These are phyloP conservation scores for Erpornis zantholeuca DNA, from an alignment of 2,113 vertebrate species.

Conservation along the genomic window DNA sequence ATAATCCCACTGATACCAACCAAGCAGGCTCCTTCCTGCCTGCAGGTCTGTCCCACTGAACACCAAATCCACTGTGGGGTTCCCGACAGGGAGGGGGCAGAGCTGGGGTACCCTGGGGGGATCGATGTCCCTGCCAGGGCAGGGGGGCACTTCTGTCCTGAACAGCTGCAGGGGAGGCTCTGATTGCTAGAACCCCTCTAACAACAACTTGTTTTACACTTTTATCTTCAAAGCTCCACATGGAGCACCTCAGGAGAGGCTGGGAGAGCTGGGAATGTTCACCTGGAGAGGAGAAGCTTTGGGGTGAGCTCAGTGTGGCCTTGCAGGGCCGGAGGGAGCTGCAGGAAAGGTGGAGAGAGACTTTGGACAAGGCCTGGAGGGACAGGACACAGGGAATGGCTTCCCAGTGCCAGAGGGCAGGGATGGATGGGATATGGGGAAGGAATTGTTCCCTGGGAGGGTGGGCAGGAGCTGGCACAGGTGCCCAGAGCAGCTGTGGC, in stretches of 20 bases:
- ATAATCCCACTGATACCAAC: neutral
- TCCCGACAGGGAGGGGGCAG: neutral
- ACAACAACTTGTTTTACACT: neutral
- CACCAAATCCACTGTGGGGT: too few relatives aligned
- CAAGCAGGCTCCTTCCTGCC: neutral
- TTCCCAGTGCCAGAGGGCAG: neutral
- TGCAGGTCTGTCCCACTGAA: neutral
- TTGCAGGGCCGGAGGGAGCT: neutral
- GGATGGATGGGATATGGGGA: rapidly evolving
- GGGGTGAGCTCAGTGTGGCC: neutral
- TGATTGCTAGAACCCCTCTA: neutral
- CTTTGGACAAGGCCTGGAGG: neutral
- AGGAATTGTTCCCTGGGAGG: neutral
- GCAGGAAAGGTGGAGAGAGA: neutral
- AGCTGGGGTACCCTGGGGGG: neutral
- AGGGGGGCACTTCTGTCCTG: neutral
- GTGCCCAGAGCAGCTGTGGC: neutral
- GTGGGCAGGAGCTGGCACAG: neutral
- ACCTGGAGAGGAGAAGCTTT: neutral
- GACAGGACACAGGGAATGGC: neutral
- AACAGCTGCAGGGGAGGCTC: neutral
- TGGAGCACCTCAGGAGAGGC: neutral
- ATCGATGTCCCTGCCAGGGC: neutral
- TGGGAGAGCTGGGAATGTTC: neutral
- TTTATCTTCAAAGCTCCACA: neutral